phyloP scores from a whole-genome alignment of 2,113 vertebrate genomes.

The Rallus limicola region DNA sequence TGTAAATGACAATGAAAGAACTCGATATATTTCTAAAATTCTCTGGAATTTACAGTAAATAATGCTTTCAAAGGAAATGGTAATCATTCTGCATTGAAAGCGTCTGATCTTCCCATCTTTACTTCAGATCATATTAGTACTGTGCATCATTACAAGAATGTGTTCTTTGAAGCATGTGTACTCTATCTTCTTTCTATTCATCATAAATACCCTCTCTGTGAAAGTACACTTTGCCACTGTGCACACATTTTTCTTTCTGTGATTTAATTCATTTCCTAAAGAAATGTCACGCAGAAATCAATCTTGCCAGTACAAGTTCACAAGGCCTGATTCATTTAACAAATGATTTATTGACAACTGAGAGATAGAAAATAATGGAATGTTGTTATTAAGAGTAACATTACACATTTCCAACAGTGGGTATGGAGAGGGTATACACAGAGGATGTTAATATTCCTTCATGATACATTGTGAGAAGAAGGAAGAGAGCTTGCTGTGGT shows the following conservation, averaged over 20 bases:
- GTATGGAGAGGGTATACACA: neutral
- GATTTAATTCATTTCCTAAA: conserved; percentile 52
- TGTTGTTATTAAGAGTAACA: conserved; percentile 17
- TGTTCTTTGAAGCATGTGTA: conserved; percentile 54
- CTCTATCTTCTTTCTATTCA: conserved; percentile 35
- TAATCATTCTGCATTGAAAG: conserved; percentile 41
- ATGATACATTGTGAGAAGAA: neutral
- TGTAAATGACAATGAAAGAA: conserved; percentile 25
- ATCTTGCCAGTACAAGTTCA: conserved; percentile 29
- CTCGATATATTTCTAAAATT: conserved; percentile 17
- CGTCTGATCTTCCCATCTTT: conserved; percentile 51
- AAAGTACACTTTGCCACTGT: conserved; percentile 33
- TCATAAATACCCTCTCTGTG: conserved; percentile 47
- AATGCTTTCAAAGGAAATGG: conserved; percentile 53
- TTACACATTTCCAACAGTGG: neutral
- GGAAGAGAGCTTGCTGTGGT: neutral
- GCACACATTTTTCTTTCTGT: conserved; percentile 35
- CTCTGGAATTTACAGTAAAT: conserved; percentile 45
- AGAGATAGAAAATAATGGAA: conserved; percentile 47
- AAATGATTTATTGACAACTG: conserved; percentile 41
- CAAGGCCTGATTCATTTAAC: conserved; percentile 39
- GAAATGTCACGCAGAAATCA: conserved; percentile 48
- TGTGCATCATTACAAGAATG: conserved; percentile 56
- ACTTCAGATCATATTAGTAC: conserved; percentile 45
- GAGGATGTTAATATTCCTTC: neutral